Evolutionary conservation across 1,140 invertebrate genomes (phyloP).

Genomic region (Euborellia annulipes): DNA sequence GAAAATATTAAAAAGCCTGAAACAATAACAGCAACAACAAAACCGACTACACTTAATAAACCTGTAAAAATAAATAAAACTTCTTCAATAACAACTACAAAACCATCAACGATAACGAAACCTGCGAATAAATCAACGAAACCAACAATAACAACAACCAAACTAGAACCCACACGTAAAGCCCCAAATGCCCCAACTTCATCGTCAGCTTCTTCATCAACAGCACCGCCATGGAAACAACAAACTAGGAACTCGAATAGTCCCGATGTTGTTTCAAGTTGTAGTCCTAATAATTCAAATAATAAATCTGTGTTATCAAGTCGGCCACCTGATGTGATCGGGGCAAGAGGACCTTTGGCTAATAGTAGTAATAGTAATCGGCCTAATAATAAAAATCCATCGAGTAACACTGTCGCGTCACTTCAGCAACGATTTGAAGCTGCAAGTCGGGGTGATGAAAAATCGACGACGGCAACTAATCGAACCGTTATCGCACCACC

Average conservation of each 20-base stretch:
- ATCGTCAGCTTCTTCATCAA: constrained; percentile 17
- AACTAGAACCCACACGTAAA: constrained; percentile 20
- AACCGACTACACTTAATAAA: too few species aligned
- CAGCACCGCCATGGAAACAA: constrained; percentile 24
- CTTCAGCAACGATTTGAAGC: constrained; percentile 56
- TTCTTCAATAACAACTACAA: constrained; percentile 22
- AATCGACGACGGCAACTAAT: neutral
- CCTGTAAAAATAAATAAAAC: constrained; percentile 5
- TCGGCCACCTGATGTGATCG: too few species aligned
- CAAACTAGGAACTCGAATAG: constrained; percentile 34
- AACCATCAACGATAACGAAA: constrained; percentile 25
- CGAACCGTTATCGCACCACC: too few species aligned
- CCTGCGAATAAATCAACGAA: constrained; percentile 26
- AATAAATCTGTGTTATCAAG: too few species aligned
- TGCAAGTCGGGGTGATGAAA: constrained; percentile 2
- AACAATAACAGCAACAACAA: neutral
- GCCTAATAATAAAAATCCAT: constrained; percentile 25
- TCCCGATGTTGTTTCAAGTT: constrained; percentile 54
- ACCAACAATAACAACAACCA: constrained; percentile 27
- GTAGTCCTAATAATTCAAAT: constrained; percentile 16
- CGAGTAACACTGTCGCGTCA: constrained; percentile 35
- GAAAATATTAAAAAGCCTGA: too few species aligned
- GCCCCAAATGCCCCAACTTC: neutral
- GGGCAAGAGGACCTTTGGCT: too few species aligned
- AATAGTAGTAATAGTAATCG: constrained; percentile 18